Evolutionary conservation across 1,140 invertebrate genomes (phyloP), one percentile per base, ranked within the genome.

Genomic region (Panulirus ornatus): DNA sequence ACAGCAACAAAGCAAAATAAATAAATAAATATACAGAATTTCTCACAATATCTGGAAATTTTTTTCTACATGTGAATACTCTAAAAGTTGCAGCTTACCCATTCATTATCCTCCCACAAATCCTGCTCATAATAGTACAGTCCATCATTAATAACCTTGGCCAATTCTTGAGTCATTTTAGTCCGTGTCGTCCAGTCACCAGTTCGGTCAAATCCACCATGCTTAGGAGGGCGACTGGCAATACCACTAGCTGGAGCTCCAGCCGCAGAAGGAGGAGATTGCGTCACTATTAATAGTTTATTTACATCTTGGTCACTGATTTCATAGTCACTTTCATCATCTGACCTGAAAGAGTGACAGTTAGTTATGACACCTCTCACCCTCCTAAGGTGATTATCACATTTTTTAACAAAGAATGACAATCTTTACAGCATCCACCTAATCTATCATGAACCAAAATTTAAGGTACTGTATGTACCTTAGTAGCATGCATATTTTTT

Each of bases 201-300:
- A 38, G 97, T 97, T 63, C 97, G 95, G 95, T 98, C 97, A 93
- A 97, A 96, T 8, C 97, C 97, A 93, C 98, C 97, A 93, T 98
- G 97, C 93, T 97, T 97, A n/a, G 94, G 95, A 89, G 95, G 96
- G 95, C 99, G 98, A 3, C 95, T 93, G 42, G 94, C 66, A 0
- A n/a, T 30, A 11, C 38, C 22, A 11, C 36, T 34, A 16, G 79
- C 19, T 38, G 9, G 30, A 1, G n/a, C 44, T 34, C 58, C 88
- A 54, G 70, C 38, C 3, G 70, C 79, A 40, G 88, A 89, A 89
- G 92, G 93, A 81, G 94, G 95, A 89, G 95, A 96, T 95, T 99
- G 98, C 2, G 98, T 99, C 30, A 99, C 97, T 92, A 99, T 99
- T 22, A 99, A 95, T 87, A 99, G 95, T 94, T 99, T 98, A 92